A percentile compares a stretch with the other conserved stretches of the same genome.
phyloP scores from a whole-genome alignment of 64 coral and sea anemone species.

The Dendrophyllia cribrosa region DNA sequence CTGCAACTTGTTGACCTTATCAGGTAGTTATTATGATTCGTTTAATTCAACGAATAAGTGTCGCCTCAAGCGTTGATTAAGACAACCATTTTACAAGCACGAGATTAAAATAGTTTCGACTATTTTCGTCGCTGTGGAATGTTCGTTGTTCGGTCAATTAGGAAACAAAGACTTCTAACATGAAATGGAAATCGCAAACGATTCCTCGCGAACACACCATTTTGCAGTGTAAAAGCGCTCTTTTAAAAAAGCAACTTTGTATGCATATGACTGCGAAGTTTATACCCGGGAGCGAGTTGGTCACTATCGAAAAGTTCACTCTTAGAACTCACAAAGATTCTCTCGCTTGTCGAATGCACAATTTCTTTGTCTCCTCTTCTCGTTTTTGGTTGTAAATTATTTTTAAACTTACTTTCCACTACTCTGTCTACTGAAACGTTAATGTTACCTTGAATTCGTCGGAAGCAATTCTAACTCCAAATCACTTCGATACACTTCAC shows the following conservation, averaged over 20 bases:
- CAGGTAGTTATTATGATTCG: neutral
- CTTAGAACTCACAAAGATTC: too few species aligned
- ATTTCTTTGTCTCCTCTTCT: neutral
- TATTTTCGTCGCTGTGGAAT: slow-evolving; percentile 36
- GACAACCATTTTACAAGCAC: neutral
- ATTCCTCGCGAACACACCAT: neutral
- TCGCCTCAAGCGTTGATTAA: neutral
- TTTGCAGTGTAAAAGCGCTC: too few species aligned
- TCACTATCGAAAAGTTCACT: too few species aligned
- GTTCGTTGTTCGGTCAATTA: neutral
- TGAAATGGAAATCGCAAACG: neutral
- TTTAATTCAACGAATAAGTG: neutral
- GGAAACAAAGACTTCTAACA: neutral
- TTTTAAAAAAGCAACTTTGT: too few species aligned
- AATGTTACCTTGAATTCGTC: neutral
- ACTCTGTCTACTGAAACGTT: neutral
- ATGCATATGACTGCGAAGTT: too few species aligned
- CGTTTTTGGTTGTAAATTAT: neutral
- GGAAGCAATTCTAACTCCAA: neutral
- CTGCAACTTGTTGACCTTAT: neutral
- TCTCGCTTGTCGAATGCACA: too few species aligned
- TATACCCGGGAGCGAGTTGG: too few species aligned
- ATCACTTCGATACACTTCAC: neutral
- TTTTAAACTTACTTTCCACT: neutral
- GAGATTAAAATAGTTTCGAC: slow-evolving; percentile 31